Percentiles rank a stretch among this genome's conserved stretches.
Evolutionary conservation across 37 sponge, comb jelly and placozoan genomes (phyloP).

Genomic region (Chondrilla cf. caribensis): DNA sequence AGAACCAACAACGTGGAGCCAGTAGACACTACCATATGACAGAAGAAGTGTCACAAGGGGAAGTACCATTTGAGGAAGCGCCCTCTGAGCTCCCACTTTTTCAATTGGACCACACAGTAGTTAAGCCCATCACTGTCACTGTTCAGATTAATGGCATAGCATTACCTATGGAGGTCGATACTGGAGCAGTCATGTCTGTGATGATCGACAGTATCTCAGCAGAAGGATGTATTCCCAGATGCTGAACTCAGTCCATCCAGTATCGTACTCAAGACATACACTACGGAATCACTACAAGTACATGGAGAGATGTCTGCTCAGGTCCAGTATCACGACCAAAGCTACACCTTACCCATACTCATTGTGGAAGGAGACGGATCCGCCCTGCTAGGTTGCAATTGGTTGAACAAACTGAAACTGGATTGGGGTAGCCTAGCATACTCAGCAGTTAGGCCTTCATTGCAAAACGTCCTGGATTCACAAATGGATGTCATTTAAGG

Average conservation of each 20-base stretch:
- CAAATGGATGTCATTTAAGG: background rate
- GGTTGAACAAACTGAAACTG: background rate
- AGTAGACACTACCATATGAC: background rate
- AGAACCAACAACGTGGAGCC: background rate
- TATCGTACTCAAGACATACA: constrained; percentile 9
- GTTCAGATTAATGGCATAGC: background rate
- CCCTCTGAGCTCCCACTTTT: background rate
- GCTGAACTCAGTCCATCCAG: background rate
- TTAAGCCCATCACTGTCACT: background rate
- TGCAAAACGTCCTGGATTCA: background rate
- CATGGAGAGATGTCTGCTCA: background rate
- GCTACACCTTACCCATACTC: background rate
- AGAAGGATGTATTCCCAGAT: background rate
- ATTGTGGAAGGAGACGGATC: background rate
- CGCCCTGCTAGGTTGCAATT: background rate
- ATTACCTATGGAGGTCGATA: constrained; percentile 12
- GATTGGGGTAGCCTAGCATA: background rate
- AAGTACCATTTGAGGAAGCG: background rate
- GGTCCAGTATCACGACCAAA: background rate
- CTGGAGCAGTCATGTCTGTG: constrained; percentile 1
- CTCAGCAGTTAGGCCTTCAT: background rate
- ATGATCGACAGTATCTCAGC: background rate
- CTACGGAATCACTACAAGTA: background rate
- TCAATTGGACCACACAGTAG: background rate
- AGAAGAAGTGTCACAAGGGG: background rate